Conservation (phyloP, 2,113 vertebrate species). For the Mugil cephalus region DNA sequence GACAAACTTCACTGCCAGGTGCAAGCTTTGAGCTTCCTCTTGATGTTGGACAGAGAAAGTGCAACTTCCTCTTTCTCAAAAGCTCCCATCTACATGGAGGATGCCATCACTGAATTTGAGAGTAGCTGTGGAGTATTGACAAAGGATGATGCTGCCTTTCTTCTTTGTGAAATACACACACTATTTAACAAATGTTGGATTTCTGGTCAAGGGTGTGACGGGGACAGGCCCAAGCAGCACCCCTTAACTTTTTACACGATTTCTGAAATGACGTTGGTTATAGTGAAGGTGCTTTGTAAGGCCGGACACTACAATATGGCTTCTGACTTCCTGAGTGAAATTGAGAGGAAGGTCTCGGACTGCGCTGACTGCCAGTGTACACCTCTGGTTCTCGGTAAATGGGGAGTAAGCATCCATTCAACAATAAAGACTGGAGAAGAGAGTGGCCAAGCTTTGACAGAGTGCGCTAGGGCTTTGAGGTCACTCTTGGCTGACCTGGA, state of each 20-base stretch:
- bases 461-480: constrained; percentile 78
- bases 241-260: constrained; percentile 49
- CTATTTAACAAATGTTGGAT: constrained; percentile 42
- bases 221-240: neutral
- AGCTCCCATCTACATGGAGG: constrained; percentile 79
- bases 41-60: constrained; percentile 81
- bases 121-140: constrained; percentile 50
- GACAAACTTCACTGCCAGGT: constrained; percentile 77
- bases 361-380: neutral
- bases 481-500: constrained; percentile 52
- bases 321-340: constrained; percentile 45
- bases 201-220: neutral
- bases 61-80: constrained; percentile 56
- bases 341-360: constrained; percentile 35
- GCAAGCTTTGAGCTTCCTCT: constrained; percentile 87
- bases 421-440: constrained; percentile 10
- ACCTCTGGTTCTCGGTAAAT: constrained; percentile 67
- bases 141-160: constrained; percentile 78
- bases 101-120: constrained; percentile 81
- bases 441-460: constrained; percentile 53
- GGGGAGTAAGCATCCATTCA: constrained; percentile 75
- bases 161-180: constrained; percentile 69
- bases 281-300: constrained; percentile 85
- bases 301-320: constrained; percentile 66
- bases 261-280: constrained; percentile 84